A percentile compares a stretch with the other conserved stretches of the same genome.
phyloP scores from a whole-genome alignment of 2,888 invertebrate genomes.

The Hydriomena furcata region DNA sequence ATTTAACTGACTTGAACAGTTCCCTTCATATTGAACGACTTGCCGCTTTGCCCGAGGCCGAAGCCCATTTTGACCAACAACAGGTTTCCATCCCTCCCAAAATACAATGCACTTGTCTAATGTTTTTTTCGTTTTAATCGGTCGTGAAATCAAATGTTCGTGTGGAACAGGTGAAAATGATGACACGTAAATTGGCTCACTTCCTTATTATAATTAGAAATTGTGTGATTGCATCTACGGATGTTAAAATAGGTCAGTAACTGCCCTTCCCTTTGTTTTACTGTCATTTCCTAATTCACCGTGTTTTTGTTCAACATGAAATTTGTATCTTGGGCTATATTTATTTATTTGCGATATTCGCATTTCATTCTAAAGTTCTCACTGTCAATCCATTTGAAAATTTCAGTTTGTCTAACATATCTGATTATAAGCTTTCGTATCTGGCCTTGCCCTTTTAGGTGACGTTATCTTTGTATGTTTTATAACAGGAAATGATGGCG shows the following conservation, averaged over 20 bases:
- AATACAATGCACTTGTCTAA: slow-evolving; percentile 19
- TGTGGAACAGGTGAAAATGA: slow-evolving; percentile 61
- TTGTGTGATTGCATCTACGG: slow-evolving; percentile 32
- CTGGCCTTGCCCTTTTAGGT: slow-evolving; percentile 74
- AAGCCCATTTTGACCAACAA: slow-evolving; percentile 23
- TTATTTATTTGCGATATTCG: neutral
- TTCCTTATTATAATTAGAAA: slow-evolving; percentile 60
- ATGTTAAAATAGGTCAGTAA: slow-evolving; percentile 32
- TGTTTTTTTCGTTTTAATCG: slow-evolving; percentile 51
- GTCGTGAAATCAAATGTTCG: slow-evolving; percentile 53
- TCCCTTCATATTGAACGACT: neutral
- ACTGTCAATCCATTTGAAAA: slow-evolving; percentile 46
- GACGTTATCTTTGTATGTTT: slow-evolving; percentile 56
- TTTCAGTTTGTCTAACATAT: slow-evolving; percentile 49
- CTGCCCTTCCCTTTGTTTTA: slow-evolving; percentile 5
- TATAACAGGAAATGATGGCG: slow-evolving; percentile 60
- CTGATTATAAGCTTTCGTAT: slow-evolving; percentile 64
- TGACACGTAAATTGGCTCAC: slow-evolving; percentile 44
- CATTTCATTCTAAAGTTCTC: slow-evolving; percentile 1
- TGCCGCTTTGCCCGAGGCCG: slow-evolving; percentile 1
- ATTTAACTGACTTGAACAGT: no score
- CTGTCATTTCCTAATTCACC: neutral
- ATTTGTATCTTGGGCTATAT: neutral
- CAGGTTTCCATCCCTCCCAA: slow-evolving; percentile 25
- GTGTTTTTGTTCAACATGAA: neutral